Conservation (phyloP, 53 echinoderm and acorn worm species). For the Echinarachnius parma region DNA sequence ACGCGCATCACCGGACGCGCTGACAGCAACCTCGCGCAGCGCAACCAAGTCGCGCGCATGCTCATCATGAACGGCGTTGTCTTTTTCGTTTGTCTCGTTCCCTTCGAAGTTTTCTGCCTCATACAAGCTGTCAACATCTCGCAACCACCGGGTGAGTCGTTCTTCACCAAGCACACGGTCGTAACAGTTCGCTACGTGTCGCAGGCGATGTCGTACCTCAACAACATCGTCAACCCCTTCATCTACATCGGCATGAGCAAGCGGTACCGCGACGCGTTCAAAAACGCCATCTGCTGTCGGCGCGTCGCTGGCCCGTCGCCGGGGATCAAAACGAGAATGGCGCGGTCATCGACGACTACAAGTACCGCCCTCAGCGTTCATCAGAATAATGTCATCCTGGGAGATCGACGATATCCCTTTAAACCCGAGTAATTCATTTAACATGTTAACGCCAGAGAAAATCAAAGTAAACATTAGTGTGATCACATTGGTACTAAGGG, state of each 20-base stretch:
- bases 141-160: not conserved
- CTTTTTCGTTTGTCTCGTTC: constrained; percentile 49
- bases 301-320: not conserved
- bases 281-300: constrained; percentile 59
- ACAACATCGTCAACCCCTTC: constrained; percentile 79
- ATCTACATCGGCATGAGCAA: constrained; percentile 85
- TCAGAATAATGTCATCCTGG: no score
- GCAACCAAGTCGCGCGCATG: constrained; percentile 59
- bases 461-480: no score
- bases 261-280: constrained; percentile 75
- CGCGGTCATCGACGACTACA: constrained; percentile 9
- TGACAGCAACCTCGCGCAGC: constrained; percentile 45
- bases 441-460: no score
- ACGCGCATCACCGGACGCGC: constrained; percentile 50
- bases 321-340: not conserved
- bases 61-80: constrained; percentile 52
- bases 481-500: no score
- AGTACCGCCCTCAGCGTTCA: constrained; percentile 10
- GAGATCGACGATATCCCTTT: no score
- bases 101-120: constrained; percentile 48
- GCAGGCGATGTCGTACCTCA: constrained; percentile 70
- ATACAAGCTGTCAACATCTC: constrained; percentile 13
- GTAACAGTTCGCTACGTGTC: constrained; percentile 22
- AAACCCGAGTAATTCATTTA: no score
- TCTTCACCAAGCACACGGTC: not conserved